Evolutionary conservation across 2,888 invertebrate genomes (phyloP), one percentile per base, ranked within the genome.

Genomic region (Tenthredo distinguenda): DNA sequence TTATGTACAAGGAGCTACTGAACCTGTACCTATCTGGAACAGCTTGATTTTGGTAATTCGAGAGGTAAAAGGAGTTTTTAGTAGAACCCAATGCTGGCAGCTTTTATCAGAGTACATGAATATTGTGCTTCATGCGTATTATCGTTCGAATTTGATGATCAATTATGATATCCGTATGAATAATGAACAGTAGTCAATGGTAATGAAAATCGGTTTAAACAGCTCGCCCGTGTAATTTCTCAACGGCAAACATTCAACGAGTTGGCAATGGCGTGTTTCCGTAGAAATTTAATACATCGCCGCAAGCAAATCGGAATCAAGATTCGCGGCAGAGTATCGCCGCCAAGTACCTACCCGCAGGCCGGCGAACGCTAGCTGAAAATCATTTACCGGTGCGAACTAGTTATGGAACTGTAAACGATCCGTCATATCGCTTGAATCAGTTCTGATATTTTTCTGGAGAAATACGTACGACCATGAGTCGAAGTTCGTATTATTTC

Each of bases 211-310:
- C 72, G 72, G 72, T 43, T 74, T 74, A 74, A 74, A 74, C 43
- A 26, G 72, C 72, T 77, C 50, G 26, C 26, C 37, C 15, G 47
- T 47, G 47, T 76, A 76, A 47, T 76, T 77, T 77, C 77, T 34
- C n/a, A 77, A 50, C 77, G 77, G 47, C 77, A 50, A 77, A 55
- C 55, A 77, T 77, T 77, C 77, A 34, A 77, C 77, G 55, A 55
- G 77, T 50, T 55, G 26, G 77, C 55, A 55, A 55, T 34, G 18
- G 47, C 31, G n/a, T 47, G 47, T 18, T 77, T 55, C 55, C 15
- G 77, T 18, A 31, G n/a, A 26, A 34, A 77, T 77, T 55, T 55
- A 55, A 77, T 77, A 68, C 68, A 34, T 68, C 68, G 68, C 68
- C 68, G 34, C 10, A 26, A 68, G 68, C 68, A 34, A 68, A 68